Percentiles rank a stretch among this genome's conserved stretches.
Conservation (phyloP, 2,113 vertebrate species). For the Semicossyphus pulcher region DNA sequence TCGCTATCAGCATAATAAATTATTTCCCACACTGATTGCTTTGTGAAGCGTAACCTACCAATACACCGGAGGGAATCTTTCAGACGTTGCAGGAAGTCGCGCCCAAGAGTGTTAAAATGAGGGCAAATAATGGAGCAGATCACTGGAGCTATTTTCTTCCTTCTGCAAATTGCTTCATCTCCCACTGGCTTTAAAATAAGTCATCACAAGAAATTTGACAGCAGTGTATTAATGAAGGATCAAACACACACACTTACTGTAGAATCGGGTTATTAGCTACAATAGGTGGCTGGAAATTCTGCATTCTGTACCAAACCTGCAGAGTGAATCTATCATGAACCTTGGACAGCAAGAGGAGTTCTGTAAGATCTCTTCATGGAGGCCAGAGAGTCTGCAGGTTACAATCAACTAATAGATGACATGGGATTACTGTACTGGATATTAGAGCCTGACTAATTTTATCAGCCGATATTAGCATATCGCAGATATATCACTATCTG, state of each 20-base stretch:
- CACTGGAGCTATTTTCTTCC: conserved; percentile 35
- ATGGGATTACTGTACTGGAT: too few relatives aligned
- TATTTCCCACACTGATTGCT: conserved; percentile 36
- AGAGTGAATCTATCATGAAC: too few relatives aligned
- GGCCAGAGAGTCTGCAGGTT: too few relatives aligned
- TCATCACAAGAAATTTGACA: conserved; percentile 29
- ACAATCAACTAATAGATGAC: too few relatives aligned
- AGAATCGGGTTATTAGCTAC: background rate
- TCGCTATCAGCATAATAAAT: conserved; percentile 17
- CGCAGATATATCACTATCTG: too few relatives aligned
- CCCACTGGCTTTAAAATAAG: conserved; percentile 11
- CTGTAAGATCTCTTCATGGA: too few relatives aligned
- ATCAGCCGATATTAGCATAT: too few relatives aligned
- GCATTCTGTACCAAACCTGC: too few relatives aligned
- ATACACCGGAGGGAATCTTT: conserved; percentile 31
- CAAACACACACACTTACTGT: conserved; percentile 1
- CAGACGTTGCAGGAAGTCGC: conserved; percentile 34
- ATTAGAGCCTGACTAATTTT: too few relatives aligned
- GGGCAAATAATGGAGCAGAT: conserved; percentile 39
- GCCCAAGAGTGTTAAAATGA: conserved; percentile 18
- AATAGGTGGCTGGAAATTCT: background rate
- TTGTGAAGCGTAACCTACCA: conserved; percentile 19
- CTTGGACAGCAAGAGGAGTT: too few relatives aligned
- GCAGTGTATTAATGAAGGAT: conserved; percentile 7
- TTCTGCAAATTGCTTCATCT: conserved; percentile 37